phyloP scores from a whole-genome alignment of 2,888 invertebrate species.

The Congeria kusceri region DNA sequence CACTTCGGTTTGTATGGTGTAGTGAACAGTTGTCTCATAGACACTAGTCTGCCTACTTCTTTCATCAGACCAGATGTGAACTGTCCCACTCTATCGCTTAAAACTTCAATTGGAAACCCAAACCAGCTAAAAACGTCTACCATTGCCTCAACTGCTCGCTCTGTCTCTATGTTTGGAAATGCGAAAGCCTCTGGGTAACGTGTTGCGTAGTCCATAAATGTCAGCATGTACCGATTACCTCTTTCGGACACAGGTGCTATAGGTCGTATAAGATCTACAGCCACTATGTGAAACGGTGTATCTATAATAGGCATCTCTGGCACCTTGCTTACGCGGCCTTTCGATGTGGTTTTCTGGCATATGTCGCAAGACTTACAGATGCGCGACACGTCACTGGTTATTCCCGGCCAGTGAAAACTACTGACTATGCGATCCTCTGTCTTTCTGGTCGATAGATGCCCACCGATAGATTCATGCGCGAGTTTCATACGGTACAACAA shows the following conservation, averaged over 20 bases:
- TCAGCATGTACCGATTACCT: constrained; percentile 62
- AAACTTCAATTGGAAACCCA: constrained; percentile 61
- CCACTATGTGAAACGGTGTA: not conserved
- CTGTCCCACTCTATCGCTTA: constrained; percentile 65
- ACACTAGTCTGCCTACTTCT: constrained; percentile 48
- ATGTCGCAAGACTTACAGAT: constrained; percentile 10
- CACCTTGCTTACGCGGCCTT: not conserved
- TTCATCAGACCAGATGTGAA: constrained; percentile 58
- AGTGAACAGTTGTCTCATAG: constrained; percentile 43
- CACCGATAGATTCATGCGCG: too few relatives aligned
- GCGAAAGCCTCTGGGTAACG: constrained; percentile 65
- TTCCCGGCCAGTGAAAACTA: not conserved
- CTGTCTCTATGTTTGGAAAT: constrained; percentile 54
- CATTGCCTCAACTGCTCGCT: constrained; percentile 62
- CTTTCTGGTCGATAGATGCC: not conserved
- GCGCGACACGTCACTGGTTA: not conserved
- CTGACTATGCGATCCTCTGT: not conserved
- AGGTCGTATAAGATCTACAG: constrained; percentile 49
- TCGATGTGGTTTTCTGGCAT: not conserved
- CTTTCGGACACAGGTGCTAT: constrained; percentile 44
- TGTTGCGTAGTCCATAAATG: constrained; percentile 62
- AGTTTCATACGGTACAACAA: too few relatives aligned
- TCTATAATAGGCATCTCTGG: constrained; percentile 20
- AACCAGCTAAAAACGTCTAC: constrained; percentile 52
- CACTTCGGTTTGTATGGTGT: constrained; percentile 60